A percentile compares a stretch with the other conserved stretches of the same genome.
Evolutionary conservation across 2,113 vertebrate species (phyloP).

Genomic region (Gopherus flavomarginatus): DNA sequence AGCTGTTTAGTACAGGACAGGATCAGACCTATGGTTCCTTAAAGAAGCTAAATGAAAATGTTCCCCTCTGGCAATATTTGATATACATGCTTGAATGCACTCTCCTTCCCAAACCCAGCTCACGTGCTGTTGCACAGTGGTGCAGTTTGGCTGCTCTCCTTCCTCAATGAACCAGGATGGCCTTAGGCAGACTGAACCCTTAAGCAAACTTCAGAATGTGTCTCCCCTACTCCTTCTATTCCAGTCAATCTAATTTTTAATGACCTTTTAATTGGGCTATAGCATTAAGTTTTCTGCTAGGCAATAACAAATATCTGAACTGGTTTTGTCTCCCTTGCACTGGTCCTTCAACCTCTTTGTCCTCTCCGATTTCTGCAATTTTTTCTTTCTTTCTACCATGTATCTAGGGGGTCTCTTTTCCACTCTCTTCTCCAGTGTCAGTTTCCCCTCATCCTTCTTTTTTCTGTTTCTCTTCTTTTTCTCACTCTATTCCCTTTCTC

Average conservation of each 20-base stretch:
- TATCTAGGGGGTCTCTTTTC: too few relatives aligned
- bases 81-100: too few relatives aligned
- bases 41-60: rapidly evolving
- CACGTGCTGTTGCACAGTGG: background rate
- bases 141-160: background rate
- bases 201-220: background rate
- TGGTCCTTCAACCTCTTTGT: background rate
- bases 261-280: background rate
- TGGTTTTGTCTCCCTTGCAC: background rate
- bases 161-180: background rate
- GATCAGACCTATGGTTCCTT: background rate
- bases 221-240: background rate
- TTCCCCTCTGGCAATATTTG: background rate
- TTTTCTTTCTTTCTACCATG: too few relatives aligned
- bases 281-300: background rate
- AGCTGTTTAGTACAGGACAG: background rate
- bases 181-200: background rate
- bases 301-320: background rate
- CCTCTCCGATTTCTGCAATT: too few relatives aligned
- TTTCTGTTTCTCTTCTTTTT: background rate
- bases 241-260: background rate
- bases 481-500: background rate
- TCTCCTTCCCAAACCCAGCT: background rate
- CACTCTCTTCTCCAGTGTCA: background rate
- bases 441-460: background rate